Conservation (phyloP, 2,888 invertebrate genomes). For the Apocheima hispidaria region DNA sequence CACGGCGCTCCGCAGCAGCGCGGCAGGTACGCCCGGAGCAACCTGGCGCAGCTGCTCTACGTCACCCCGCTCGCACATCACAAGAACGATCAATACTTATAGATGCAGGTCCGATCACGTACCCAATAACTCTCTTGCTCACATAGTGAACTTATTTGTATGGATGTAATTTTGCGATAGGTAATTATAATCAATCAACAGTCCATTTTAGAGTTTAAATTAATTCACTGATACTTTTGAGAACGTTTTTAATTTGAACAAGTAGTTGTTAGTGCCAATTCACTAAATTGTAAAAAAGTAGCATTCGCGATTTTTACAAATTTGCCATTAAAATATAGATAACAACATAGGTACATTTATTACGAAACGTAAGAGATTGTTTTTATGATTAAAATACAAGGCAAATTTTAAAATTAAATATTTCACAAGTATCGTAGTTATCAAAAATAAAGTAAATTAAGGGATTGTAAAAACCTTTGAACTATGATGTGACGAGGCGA, state of each 20-base stretch:
- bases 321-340: background rate
- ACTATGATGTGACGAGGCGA: constrained; percentile 32
- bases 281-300: background rate
- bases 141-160: background rate
- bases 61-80: constrained; percentile 58
- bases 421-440: constrained; percentile 46
- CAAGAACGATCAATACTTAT: constrained; percentile 47
- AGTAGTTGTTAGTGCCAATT: constrained; percentile 11
- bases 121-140: background rate
- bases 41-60: constrained; percentile 74
- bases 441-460: constrained; percentile 46
- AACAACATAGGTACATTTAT: no score
- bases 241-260: background rate
- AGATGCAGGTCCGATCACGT: background rate
- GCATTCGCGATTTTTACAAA: background rate
- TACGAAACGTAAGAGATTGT: no score
- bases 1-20: constrained; percentile 84
- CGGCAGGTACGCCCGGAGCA: constrained; percentile 78
- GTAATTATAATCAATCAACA: background rate
- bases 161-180: background rate
- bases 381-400: constrained; percentile 28
- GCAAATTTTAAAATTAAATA: constrained; percentile 38
- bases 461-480: constrained; percentile 51
- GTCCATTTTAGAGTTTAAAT: background rate
- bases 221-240: background rate